These are phyloP conservation scores for Rotaria socialis DNA, from an alignment of 2,888 invertebrate genomes.

Conservation along the genomic window DNA sequence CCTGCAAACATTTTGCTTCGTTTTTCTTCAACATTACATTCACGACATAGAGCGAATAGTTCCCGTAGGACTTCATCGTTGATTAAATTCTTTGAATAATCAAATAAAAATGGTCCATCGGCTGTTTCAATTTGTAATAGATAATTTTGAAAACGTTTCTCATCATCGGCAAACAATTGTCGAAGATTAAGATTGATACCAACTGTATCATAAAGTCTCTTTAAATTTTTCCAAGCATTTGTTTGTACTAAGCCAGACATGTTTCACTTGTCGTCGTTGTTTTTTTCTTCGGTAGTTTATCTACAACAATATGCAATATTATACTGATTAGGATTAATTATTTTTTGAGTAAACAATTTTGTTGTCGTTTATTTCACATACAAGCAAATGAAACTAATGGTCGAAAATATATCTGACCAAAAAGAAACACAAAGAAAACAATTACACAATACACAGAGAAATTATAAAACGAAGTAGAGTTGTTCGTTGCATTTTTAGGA, in stretches of 20 bases:
- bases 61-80: conserved; percentile 71
- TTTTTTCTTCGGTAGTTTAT: background rate
- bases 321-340: background rate
- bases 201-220: conserved; percentile 70
- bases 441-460: background rate
- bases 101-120: conserved; percentile 84
- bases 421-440: background rate
- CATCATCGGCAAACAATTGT: conserved; percentile 75
- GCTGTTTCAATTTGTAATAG: conserved; percentile 75
- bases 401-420: conserved; percentile 13
- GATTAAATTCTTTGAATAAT: conserved; percentile 92
- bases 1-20: conserved; percentile 85
- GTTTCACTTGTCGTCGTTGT: background rate
- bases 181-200: conserved; percentile 74
- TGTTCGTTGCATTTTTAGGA: background rate
- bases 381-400: background rate
- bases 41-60: conserved; percentile 73
- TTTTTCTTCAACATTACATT: conserved; percentile 76
- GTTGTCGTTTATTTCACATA: background rate
- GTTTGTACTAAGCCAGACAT: conserved; percentile 64
- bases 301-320: background rate
- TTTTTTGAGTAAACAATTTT: background rate
- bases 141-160: conserved; percentile 78
- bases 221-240: conserved; percentile 71
- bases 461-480: background rate